Base-by-base conservation (phyloP, 1,140 invertebrate species). In the Mesaphorura yosii region DNA sequence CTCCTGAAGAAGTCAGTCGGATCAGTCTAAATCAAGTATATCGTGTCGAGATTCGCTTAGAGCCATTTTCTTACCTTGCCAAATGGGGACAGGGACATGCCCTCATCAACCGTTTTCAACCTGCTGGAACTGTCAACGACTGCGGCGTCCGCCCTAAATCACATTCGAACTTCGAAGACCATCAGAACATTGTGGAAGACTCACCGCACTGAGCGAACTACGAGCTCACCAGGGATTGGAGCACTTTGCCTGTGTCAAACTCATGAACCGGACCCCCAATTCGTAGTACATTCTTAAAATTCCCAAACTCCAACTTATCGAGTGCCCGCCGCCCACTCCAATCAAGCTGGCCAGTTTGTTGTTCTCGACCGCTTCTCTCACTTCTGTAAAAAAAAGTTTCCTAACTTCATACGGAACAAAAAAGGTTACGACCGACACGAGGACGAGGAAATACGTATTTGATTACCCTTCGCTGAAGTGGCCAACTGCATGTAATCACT, bases 401-500 rank as follows among this genome's bases (percentile, higher is more conserved):
- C 19, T 20, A 44, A 53, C 19, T 5, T 44, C 5, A 20, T 14
- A 22, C 6, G n/a, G 41, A 22, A 39, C 27, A 38, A 3, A 10
- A 38, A 6, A n/a, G n/a, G n/a, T n/a, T n/a, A n/a, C n/a, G n/a
- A n/a, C n/a, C n/a, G n/a, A n/a, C n/a, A n/a, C n/a, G n/a, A n/a
- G n/a, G n/a, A n/a, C n/a, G n/a, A n/a, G n/a, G n/a, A n/a, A 10
- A 12, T 12, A 25, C 34, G 6, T 50, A 26, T 34, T 34, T 34
- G 10, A 19, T 46, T 44, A 67, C 73, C 83, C 62, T 78, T 73
- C 7, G 80, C 77, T 40, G 78, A 80, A 1, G 78, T 79, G 28
- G 82, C 84, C 57, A 86, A 71, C 34, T 77, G 73, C 54, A 86
- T 76, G 65, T 83, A 76, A 48, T 83, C 78, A 7, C 82, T 78